Evolutionary conservation across 2,888 invertebrate species (phyloP), one percentile per base, ranked within the genome.

Genomic region (Drosophila nigricruria): DNA sequence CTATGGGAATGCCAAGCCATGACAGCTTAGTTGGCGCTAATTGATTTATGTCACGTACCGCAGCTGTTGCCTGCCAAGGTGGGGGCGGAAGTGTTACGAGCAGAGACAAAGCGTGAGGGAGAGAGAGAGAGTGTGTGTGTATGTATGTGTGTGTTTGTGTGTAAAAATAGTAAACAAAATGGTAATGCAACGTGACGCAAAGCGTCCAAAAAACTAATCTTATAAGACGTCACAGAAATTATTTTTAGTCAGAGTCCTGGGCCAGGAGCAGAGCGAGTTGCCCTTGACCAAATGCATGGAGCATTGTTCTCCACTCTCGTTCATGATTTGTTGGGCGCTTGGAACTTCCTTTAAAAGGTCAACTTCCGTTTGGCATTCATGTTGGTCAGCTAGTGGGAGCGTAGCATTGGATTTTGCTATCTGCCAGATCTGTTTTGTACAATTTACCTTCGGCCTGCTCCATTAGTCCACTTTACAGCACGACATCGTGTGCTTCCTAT

Each of bases 11-110:
- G 82, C 70, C 78, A 68, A 30, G 52, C 50, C 66, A 66, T 57
- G 65, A 73, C 86, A 76, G 83, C 83, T 82, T 85, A 88, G 78
- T 58, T 67, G 79, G 73, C 69, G 81, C 84, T 84, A 84, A 84
- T 84, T 84, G 84, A 84, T 84, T 84, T 84, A 84, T 84, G 88
- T 85, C 84, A 88, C 88, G 84, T 85, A 88, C 80, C 52, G 56
- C 73, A 61, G 65, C 57, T 68, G 72, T 70, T 56, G 60, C 43
- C 45, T 49, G 20, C 18, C 45, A 12, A 30, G 45, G 40, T 54
- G 58, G 60, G n/a, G 32, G 18, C 50, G 45, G 52, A 32, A 38
- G 60, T 49, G 47, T 38, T 54, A n/a, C 27, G 34, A 43, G 52
- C 59, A 10, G 36, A 36, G 45, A 5, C 25, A 47, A 27, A 5